Percentiles rank a stretch among this genome's conserved stretches.
phyloP scores from a whole-genome alignment of 1,140 invertebrate genomes.

The Drosophila rufa region DNA sequence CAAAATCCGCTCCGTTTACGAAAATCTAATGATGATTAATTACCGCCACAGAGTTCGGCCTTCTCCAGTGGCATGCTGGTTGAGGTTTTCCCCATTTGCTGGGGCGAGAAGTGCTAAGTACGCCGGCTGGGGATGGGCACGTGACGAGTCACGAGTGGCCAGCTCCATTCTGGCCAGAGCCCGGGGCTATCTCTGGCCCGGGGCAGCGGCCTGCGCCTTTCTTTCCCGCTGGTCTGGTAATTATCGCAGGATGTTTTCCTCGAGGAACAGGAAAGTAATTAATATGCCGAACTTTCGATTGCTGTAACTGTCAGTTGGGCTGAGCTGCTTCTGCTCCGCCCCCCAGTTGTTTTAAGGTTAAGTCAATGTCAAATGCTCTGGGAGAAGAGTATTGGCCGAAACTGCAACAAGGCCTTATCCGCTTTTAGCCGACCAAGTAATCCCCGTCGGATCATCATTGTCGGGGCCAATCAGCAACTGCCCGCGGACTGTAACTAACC shows the following conservation, averaged over 20 bases:
- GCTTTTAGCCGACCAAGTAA: background rate
- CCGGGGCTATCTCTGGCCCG: conserved; percentile 18
- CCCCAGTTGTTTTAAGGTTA: conserved; percentile 50
- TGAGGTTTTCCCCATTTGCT: conserved; percentile 54
- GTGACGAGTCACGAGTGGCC: conserved; percentile 23
- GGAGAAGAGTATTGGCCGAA: background rate
- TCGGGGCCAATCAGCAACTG: conserved; percentile 30
- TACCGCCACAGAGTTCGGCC: conserved; percentile 53
- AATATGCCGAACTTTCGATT: conserved; percentile 52
- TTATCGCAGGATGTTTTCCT: conserved; percentile 41
- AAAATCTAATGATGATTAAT: conserved; percentile 85
- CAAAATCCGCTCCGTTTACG: conserved; percentile 82
- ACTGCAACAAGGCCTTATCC: conserved; percentile 3
- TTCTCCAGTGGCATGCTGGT: conserved; percentile 46
- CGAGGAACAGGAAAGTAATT: conserved; percentile 45
- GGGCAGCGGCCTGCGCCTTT: conserved; percentile 28
- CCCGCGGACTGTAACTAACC: conserved; percentile 54
- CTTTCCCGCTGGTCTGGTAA: conserved; percentile 48
- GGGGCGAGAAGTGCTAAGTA: conserved; percentile 71
- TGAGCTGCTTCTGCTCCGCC: background rate
- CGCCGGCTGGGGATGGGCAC: conserved; percentile 30
- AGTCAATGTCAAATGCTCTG: conserved; percentile 55
- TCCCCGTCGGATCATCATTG: conserved; percentile 15
- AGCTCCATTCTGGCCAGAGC: conserved; percentile 8
- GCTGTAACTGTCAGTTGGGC: conserved; percentile 35